A percentile compares a stretch with the other conserved stretches of the same genome.
Evolutionary conservation across 2,888 invertebrate species (phyloP).

Genomic region (Aspidiotus destructor): DNA sequence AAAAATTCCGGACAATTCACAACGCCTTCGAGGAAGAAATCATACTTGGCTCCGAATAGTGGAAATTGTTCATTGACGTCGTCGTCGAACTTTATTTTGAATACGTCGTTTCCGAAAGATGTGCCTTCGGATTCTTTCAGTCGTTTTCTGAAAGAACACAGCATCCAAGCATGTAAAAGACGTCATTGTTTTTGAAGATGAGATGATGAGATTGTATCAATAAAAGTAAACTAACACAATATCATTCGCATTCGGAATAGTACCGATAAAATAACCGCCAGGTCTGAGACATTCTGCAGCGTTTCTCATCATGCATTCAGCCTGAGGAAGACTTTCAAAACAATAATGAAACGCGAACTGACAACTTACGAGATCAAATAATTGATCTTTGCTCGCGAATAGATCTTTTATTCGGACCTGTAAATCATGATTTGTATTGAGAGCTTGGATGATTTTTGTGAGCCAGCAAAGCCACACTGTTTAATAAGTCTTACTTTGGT

Average conservation of each 20-base stretch:
- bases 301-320: conserved; percentile 85
- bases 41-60: conserved; percentile 90
- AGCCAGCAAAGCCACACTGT: too few relatives aligned
- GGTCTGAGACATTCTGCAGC: conserved; percentile 77
- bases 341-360: conserved; percentile 98
- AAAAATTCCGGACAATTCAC: conserved; percentile 98
- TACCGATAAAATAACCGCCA: conserved; percentile 94
- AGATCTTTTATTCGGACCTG: conserved; percentile 58
- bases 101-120: conserved; percentile 70
- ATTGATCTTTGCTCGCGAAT: conserved; percentile 64
- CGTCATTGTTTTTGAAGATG: neutral
- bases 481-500: conserved; percentile 52
- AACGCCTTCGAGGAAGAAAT: conserved; percentile 89
- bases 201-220: neutral
- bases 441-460: too few relatives aligned
- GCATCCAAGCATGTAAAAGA: too few relatives aligned
- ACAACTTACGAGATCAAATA: conserved; percentile 84
- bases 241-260: conserved; percentile 87
- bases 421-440: too few relatives aligned
- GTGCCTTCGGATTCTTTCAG: conserved; percentile 50
- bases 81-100: conserved; percentile 60
- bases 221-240: conserved; percentile 55
- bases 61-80: conserved; percentile 53
- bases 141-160: conserved; percentile 44
- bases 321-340: conserved; percentile 80